Percentiles rank a stretch among this genome's conserved stretches.
These are phyloP conservation scores for Myiagra hebetior DNA, from an alignment of 2,113 vertebrate genomes.

Conservation along the genomic window DNA sequence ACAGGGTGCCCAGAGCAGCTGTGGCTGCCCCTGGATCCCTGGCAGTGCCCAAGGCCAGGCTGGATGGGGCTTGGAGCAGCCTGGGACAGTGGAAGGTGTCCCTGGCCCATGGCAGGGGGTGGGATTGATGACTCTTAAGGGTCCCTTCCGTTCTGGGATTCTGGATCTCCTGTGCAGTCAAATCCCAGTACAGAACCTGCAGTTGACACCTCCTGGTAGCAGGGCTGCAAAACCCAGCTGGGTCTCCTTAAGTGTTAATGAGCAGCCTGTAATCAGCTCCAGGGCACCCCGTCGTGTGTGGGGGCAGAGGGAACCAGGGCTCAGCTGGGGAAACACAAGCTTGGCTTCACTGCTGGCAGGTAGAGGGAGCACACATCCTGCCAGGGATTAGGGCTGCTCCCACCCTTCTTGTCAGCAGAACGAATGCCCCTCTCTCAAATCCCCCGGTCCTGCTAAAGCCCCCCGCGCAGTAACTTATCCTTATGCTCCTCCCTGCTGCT, in stretches of 20 bases:
- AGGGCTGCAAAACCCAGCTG: neutral
- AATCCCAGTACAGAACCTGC: neutral
- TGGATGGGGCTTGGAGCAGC: neutral
- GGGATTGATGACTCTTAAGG: neutral
- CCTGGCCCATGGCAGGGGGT: neutral
- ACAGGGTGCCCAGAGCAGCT: neutral
- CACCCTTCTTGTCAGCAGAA: neutral
- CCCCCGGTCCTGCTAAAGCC: neutral
- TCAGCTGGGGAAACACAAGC: neutral
- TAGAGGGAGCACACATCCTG: neutral
- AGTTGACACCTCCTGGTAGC: neutral
- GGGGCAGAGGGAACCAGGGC: neutral
- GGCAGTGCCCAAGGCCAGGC: neutral
- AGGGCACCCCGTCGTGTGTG: rapidly evolving
- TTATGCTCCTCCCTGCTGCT: neutral
- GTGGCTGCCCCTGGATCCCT: neutral
- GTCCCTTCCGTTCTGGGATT: neutral
- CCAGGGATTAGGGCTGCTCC: neutral
- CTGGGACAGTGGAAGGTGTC: neutral
- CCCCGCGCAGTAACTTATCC: neutral
- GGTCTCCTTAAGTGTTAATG: neutral
- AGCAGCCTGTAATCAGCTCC: rapidly evolving
- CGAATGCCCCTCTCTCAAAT: neutral
- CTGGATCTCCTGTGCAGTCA: neutral
- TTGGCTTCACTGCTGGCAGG: neutral